Conservation (phyloP, 2,888 invertebrate species). For the Argyra leucocephala region DNA sequence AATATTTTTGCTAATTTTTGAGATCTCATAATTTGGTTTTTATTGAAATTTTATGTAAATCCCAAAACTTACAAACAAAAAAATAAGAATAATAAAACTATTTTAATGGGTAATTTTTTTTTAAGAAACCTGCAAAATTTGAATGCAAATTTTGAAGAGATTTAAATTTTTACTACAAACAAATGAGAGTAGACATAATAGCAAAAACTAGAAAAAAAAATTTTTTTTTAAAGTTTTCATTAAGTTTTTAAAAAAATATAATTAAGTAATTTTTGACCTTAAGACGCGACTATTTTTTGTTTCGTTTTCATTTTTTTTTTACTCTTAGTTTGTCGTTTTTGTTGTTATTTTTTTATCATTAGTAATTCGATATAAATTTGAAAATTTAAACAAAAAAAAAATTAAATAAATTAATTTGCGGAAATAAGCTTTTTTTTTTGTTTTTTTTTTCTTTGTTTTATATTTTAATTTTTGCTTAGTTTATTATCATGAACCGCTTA, state of each 20-base stretch:
- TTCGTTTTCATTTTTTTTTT: background rate
- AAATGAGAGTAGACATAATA: background rate
- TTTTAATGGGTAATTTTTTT: too few species aligned
- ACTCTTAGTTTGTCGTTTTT: background rate
- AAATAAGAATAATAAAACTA: too few species aligned
- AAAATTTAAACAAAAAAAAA: background rate
- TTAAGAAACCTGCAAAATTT: background rate
- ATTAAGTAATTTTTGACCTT: conserved; percentile 1
- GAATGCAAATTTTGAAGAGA: background rate
- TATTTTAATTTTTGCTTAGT: background rate
- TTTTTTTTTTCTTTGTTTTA: background rate
- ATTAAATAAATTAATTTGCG: background rate
- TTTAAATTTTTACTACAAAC: background rate
- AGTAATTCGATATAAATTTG: background rate
- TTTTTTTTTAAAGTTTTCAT: too few species aligned
- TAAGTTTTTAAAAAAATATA: background rate
- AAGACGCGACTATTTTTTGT: background rate
- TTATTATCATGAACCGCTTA: background rate
- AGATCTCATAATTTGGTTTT: background rate
- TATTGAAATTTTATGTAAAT: background rate
- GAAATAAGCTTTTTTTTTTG: background rate
- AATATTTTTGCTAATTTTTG: background rate
- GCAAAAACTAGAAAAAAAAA: background rate
- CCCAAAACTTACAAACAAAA: too few species aligned
- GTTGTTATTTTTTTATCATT: background rate